Percentiles rank a stretch among this genome's conserved stretches.
Evolutionary conservation across 1,140 invertebrate genomes (phyloP).

Genomic region (Trichomalopsis sarcophagae): DNA sequence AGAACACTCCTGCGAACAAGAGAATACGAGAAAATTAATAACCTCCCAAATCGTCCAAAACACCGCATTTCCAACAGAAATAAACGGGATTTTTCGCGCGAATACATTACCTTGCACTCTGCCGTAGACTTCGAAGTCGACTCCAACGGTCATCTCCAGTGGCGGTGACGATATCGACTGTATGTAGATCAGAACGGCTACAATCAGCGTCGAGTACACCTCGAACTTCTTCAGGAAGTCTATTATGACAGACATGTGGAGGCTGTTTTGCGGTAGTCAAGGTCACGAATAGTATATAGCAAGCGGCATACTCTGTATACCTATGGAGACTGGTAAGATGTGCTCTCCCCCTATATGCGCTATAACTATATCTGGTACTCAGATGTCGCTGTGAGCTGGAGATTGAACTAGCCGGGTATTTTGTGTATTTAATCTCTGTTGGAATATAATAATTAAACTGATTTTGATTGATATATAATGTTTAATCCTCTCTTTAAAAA

Average conservation of each 20-base stretch:
- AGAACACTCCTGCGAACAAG: constrained; percentile 77
- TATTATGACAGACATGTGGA: constrained; percentile 37
- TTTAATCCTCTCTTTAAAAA: no score
- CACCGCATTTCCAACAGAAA: background rate
- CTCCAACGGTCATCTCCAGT: constrained; percentile 63
- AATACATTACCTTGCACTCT: constrained; percentile 76
- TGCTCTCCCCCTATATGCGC: no score
- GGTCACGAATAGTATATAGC: constrained; percentile 16
- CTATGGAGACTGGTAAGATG: background rate
- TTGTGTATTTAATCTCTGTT: background rate
- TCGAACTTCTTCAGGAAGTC: constrained; percentile 44
- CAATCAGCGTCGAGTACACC: constrained; percentile 41
- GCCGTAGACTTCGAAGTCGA: constrained; percentile 80
- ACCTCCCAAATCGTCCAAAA: background rate
- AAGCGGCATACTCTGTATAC: background rate
- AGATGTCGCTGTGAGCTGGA: constrained; percentile 17
- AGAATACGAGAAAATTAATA: constrained; percentile 26
- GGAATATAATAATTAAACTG: background rate
- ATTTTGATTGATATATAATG: no score
- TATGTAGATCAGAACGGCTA: constrained; percentile 15
- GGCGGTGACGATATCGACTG: background rate
- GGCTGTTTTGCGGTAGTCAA: constrained; percentile 8
- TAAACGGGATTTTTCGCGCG: background rate
- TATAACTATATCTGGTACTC: no score
- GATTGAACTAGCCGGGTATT: background rate